Evolutionary conservation across 2,888 invertebrate genomes (phyloP).

Genomic region (Acronicta aceris): DNA sequence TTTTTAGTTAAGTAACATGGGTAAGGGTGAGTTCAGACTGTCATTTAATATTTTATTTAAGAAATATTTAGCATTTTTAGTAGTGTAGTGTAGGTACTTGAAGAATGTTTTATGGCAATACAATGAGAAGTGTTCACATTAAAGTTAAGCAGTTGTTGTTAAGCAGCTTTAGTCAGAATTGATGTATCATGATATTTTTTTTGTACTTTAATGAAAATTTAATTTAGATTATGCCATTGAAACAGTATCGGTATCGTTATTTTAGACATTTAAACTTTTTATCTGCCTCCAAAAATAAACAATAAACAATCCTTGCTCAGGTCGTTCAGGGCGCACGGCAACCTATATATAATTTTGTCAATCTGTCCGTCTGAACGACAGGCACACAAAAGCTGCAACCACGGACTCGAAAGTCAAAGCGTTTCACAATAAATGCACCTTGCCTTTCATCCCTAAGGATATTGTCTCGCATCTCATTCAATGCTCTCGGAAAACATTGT

Average conservation of each 20-base stretch:
- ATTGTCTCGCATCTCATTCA: slow-evolving; percentile 60
- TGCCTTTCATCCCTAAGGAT: slow-evolving; percentile 60
- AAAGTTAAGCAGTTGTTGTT: no score
- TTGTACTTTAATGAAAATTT: no score
- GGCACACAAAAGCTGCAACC: slow-evolving; percentile 53
- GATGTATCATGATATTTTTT: no score
- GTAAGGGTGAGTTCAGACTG: not conserved
- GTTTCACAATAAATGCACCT: slow-evolving; percentile 60
- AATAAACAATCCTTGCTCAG: slow-evolving; percentile 7
- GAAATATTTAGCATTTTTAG: no score
- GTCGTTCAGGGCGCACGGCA: slow-evolving; percentile 4
- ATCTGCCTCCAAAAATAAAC: slow-evolving; percentile 22
- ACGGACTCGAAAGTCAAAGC: slow-evolving; percentile 38
- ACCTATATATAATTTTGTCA: slow-evolving; percentile 44
- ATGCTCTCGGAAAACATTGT: slow-evolving; percentile 56
- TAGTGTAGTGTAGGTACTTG: no score
- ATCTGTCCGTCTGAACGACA: slow-evolving; percentile 34
- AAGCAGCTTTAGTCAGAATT: no score
- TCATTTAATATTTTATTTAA: not conserved
- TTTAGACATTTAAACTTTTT: not conserved
- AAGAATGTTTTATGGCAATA: no score
- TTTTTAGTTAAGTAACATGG: no score
- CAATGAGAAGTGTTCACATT: not conserved
- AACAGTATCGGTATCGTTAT: no score
- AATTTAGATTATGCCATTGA: no score